These are phyloP conservation scores for Lycodopsis pacificus DNA, from an alignment of 2,797 vertebrate species.

Conservation along the genomic window DNA sequence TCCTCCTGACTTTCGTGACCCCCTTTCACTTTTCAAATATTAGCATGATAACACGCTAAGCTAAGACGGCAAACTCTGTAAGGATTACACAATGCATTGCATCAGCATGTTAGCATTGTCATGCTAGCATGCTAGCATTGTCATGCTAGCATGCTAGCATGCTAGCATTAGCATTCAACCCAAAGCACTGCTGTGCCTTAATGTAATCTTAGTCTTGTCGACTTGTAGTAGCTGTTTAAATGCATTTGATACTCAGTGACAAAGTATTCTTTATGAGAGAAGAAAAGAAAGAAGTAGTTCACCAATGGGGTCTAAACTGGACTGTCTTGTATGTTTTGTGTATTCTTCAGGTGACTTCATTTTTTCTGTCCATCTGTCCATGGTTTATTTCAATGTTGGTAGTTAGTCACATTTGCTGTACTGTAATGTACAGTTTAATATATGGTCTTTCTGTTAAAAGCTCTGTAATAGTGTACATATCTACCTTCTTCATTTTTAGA, in stretches of 20 bases:
- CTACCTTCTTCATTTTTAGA: not conserved
- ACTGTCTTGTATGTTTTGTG: not conserved
- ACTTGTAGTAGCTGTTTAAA: not conserved
- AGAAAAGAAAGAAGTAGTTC: not conserved
- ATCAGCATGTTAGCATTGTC: not conserved
- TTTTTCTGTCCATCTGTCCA: not conserved
- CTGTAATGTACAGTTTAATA: not conserved
- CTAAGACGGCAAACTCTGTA: not conserved
- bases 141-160: not conserved
- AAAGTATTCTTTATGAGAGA: not conserved
- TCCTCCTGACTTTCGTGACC: not conserved
- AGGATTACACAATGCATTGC: not conserved
- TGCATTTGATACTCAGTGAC: not conserved
- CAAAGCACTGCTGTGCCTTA: not conserved
- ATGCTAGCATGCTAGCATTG: too few relatives aligned
- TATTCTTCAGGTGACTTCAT: not conserved
- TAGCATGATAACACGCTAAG: not conserved
- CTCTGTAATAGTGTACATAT: not conserved
- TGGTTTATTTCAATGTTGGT: conserved; percentile 4
- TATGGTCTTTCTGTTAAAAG: not conserved
- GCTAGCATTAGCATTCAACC: not conserved
- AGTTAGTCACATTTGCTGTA: not conserved
- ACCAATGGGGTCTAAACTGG: not conserved
- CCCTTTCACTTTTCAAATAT: not conserved
- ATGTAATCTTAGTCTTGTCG: not conserved